Evolutionary conservation across 2,888 invertebrate genomes (phyloP).

Genomic region (Caenorhabditis sp.): DNA sequence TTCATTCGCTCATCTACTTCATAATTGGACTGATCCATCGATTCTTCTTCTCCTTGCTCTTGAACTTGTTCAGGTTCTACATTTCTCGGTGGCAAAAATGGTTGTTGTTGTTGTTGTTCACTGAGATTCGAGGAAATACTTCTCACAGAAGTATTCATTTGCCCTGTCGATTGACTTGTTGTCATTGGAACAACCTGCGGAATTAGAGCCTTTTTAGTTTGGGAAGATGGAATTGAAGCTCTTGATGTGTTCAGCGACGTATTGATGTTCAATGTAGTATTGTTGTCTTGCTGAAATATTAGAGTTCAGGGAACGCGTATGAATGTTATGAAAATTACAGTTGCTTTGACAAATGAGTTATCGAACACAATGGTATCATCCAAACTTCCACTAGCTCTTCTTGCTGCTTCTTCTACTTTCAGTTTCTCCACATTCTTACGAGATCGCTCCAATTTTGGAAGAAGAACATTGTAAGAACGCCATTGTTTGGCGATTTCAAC

Average conservation of each 20-base stretch:
- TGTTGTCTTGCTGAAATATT: neutral
- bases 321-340: conserved; percentile 9
- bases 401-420: conserved; percentile 20
- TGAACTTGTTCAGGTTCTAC: neutral
- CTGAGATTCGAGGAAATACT: neutral
- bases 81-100: neutral
- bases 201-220: too few relatives aligned
- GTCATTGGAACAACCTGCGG: neutral
- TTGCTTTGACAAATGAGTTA: conserved; percentile 19
- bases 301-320: neutral
- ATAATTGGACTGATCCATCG: neutral
- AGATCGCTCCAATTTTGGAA: conserved; percentile 20
- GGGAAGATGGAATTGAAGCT: too few relatives aligned
- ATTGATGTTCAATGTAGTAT: too few relatives aligned
- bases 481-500: conserved; percentile 31
- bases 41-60: neutral
- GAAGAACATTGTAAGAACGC: conserved; percentile 10
- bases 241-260: too few relatives aligned
- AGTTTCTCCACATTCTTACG: conserved; percentile 17
- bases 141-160: neutral
- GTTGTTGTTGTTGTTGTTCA: neutral
- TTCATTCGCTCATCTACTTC: neutral
- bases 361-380: conserved; percentile 34
- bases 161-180: neutral
- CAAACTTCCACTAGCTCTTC: conserved; percentile 20